Evolutionary conservation across 2,888 invertebrate genomes (phyloP).

Genomic region (Schrankia costaestrigalis): DNA sequence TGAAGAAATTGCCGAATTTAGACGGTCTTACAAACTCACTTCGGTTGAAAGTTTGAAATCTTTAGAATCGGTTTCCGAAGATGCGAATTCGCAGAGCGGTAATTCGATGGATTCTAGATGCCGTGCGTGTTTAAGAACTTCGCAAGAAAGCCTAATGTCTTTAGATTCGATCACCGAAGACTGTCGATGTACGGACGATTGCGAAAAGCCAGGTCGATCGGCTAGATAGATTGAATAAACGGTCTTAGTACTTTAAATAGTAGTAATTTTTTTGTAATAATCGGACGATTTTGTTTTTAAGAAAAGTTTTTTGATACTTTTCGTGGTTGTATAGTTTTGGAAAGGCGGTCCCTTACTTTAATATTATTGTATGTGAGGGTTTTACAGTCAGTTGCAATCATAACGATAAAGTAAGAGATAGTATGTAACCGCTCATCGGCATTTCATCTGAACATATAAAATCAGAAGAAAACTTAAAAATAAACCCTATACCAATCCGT

Average conservation of each 20-base stretch:
- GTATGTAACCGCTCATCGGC: too few relatives aligned
- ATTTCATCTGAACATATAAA: too few relatives aligned
- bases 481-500: too few relatives aligned
- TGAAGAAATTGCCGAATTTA: slow-evolving; percentile 70
- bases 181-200: slow-evolving; percentile 56
- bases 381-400: too few relatives aligned
- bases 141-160: slow-evolving; percentile 73
- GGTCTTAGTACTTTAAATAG: slow-evolving; percentile 10
- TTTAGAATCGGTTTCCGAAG: slow-evolving; percentile 72
- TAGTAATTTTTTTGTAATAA: too few relatives aligned
- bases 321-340: not conserved
- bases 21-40: slow-evolving; percentile 66
- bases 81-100: slow-evolving; percentile 67
- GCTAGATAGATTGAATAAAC: slow-evolving; percentile 43
- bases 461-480: too few relatives aligned
- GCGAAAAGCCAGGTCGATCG: slow-evolving; percentile 53
- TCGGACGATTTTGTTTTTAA: too few relatives aligned
- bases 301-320: too few relatives aligned
- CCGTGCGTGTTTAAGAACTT: slow-evolving; percentile 59
- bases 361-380: too few relatives aligned
- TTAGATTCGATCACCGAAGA: slow-evolving; percentile 72
- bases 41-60: slow-evolving; percentile 70
- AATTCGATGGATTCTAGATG: slow-evolving; percentile 69
- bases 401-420: too few relatives aligned
- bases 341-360: too few relatives aligned